Evolutionary conservation across 2,113 vertebrate species (phyloP), one percentile per base, ranked within the genome.

Genomic region (Emydocephalus ijimae): DNA sequence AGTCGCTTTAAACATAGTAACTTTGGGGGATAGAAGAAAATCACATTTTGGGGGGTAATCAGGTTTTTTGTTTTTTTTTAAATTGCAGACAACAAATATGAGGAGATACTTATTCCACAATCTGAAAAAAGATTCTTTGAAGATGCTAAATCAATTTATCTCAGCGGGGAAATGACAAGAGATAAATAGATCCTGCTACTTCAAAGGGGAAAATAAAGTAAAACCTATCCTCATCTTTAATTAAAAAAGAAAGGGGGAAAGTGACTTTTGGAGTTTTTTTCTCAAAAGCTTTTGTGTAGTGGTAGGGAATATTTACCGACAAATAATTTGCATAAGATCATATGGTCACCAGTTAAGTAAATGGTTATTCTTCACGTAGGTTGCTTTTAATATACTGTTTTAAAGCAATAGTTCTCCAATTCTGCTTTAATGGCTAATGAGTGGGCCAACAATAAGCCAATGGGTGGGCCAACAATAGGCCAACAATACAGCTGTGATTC

Each of bases 181-280:
- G 92, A 97, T 97, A 96, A 97, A 94, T 81, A 91, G 15, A 87
- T 95, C 87, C 45, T 93, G 52, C 92, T 18, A 96, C 96, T 96
- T 96, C 96, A 96, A 96, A 97, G 91, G 91, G 7, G 24, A 48
- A 59, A 39, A 85, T 8, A 3, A n/a, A 64, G 87, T 5, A 1
- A 39, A 85, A 54, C 74, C 20, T 94, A 94, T 87, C 18, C 54
- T 93, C 93, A 93, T 93, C 50, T 93, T 92, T 95, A 92, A 95
- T 95, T 92, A 95, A 96, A 81, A 81, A 81, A 95, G 94, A 94
- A 94, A 94, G 59, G 14, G 9, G 14, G 5, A 95, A 94, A 48
- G 18, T 2, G 15, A 81, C 91, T 91, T 56, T 85, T 85, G n/a
- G 85, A 91, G 61, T 34, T 91, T 61, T 85, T 48, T 29, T 55